Base-by-base conservation (phyloP, 2,113 vertebrate genomes). In the Gracilinanus agilis region DNA sequence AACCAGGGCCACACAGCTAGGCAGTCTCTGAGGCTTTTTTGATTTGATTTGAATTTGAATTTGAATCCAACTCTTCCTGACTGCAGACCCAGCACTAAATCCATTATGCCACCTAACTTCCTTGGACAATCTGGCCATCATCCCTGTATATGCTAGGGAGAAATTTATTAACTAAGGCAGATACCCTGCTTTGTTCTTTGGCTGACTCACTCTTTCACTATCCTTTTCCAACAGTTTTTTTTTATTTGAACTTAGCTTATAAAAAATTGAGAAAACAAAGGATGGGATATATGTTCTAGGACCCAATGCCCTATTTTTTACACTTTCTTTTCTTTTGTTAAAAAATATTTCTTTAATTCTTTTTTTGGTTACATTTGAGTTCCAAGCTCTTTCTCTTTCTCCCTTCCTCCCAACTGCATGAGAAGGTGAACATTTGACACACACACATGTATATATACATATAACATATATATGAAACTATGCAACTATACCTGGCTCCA, bases 81-180 rank as follows among this genome's bases (percentile, higher is more conserved):
- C 8, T 83, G 16, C 7, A 23, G 67, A 6, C 16, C 16, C n/a
- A 83, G 34, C 23, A 40, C n/a, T 83, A 40, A 40, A 23, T 83
- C 19, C n/a, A 83, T n/a, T 40, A 1, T 83, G 7, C 19, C 67
- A 21, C n/a, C n/a, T 83, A 23, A 7, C 6, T 40, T 0, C n/a
- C 16, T 83, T 34, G n/a, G 96, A 97, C 92, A 96, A 53, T 94
- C 91, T 93, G 96, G 95, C 94, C 56, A 93, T 91, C 95, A 96
- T 53, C 24, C 44, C 58, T 13, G 8, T 94, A 96, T 2, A 92
- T 94, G 96, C 93, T 96, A 92, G 96, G 96, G 95, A 97, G 94
- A 96, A 89, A 24, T 11, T 44, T 29, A n/a, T 2, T n/a, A 88
- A 44, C 29, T n/a, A 53, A 0, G 0, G 9, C 58, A 24, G 44